A percentile compares a stretch with the other conserved stretches of the same genome.
These are phyloP conservation scores for Spisula subtruncata DNA, from an alignment of 2,888 invertebrate species.

Conservation along the genomic window DNA sequence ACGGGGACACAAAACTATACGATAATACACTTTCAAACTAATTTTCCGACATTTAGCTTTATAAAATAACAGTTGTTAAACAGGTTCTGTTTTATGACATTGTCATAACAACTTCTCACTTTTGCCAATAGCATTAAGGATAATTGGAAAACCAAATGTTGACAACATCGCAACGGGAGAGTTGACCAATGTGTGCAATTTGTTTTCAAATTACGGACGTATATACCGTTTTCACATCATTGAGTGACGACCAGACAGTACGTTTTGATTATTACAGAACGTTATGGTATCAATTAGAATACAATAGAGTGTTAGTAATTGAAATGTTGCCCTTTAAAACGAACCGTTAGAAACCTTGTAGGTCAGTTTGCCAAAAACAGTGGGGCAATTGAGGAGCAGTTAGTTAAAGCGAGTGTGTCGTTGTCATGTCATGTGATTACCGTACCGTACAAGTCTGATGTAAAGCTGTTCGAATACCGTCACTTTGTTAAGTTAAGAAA, in stretches of 20 bases:
- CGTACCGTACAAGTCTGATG: too few species aligned
- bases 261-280: background rate
- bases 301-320: background rate
- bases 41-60: too few species aligned
- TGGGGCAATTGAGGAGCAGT: background rate
- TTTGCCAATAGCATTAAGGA: background rate
- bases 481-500: too few species aligned
- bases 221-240: conserved; percentile 11
- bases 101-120: background rate
- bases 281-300: background rate
- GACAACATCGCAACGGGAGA: background rate
- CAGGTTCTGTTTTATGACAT: background rate
- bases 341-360: background rate
- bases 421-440: too few species aligned
- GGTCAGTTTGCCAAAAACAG: background rate
- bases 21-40: too few species aligned
- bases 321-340: background rate
- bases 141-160: background rate
- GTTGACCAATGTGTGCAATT: background rate
- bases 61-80: too few species aligned
- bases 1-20: too few species aligned
- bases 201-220: background rate
- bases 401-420: too few species aligned
- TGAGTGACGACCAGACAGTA: background rate
- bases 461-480: too few species aligned